Percentiles rank a stretch among this genome's conserved stretches.
Conservation (phyloP, 2,113 vertebrate genomes). For the Copsychus sechellarum region DNA sequence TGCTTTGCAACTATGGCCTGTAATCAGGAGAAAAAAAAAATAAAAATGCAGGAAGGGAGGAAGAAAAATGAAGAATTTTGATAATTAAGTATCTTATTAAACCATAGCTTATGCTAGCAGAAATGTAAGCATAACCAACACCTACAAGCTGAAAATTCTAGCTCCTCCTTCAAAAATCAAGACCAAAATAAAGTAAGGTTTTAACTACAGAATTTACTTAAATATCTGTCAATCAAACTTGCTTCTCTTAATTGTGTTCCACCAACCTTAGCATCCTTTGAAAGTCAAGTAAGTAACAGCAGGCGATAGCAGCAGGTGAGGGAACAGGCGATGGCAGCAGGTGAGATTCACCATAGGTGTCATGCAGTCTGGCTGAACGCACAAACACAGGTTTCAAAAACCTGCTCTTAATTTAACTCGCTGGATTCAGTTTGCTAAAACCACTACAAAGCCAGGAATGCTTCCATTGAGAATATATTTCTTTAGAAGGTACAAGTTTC, state of each 20-base stretch:
- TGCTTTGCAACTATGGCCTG: not conserved
- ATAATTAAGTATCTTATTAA: not conserved
- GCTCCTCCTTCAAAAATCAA: not conserved
- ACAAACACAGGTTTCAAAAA: slow-evolving; percentile 1
- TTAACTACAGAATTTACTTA: not conserved
- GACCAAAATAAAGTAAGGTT: not conserved
- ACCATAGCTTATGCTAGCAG: not conserved
- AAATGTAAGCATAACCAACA: not conserved
- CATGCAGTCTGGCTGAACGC: not conserved
- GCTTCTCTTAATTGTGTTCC: not conserved
- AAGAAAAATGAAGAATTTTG: not conserved
- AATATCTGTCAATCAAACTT: not conserved
- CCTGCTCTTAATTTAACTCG: not conserved
- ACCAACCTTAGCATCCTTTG: slow-evolving; percentile 2
- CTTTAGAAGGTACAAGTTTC: not conserved
- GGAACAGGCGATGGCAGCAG: slow-evolving; percentile 26
- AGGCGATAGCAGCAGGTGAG: slow-evolving; percentile 34
- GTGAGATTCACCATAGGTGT: not conserved
- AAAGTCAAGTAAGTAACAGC: slow-evolving; percentile 33
- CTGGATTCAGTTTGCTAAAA: not conserved
- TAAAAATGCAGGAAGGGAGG: not conserved
- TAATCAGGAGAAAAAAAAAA: not conserved
- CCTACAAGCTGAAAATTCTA: not conserved
- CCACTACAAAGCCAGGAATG: not conserved
- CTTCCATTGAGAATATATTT: not conserved